Base-by-base conservation (phyloP, 1,140 invertebrate species). In the Aradophagus sp. region DNA sequence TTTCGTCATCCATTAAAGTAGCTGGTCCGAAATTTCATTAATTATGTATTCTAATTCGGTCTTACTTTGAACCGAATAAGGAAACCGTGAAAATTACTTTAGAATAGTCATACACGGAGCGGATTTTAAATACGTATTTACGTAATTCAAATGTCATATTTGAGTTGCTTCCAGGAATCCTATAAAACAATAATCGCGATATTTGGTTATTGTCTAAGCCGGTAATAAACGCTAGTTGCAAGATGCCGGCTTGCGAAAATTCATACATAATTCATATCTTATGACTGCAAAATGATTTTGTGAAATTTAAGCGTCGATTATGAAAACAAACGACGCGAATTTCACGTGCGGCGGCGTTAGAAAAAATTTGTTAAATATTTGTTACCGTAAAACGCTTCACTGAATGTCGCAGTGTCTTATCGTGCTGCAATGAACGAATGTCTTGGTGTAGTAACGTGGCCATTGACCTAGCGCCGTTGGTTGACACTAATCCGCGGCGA, bases 391-490 rank as follows among this genome's bases (percentile, higher is more conserved):
- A 74, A 67, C 67, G 67, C 66, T 70, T 66, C 48, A 52, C 10
- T 70, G 72, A 63, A 17, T 70, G 19, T 63, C 27, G 50, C 67
- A 53, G 59, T 17, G 42, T 65, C 61, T 66, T 45, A 59, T 53
- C 42, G 61, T 66, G 61, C 48, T 58, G 66, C 66, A 74, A 45
- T 63, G 62, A 71, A 69, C 71, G 47, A 70, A 63, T 63, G 56
- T 41, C 41, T 71, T 36, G 63, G 50, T 71, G 58, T 59, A 67
- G 72, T 58, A 63, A 67, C 55, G 65, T 69, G 44, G 59, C 44
- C 50, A 58, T 36, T 61, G 67, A 67, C 45, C 59, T 58, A 67
- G 29, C 67, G 66, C 55, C 35, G 44, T 15, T 38, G 50, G 47
- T 68, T 59, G 63, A 65, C 61, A 66, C 59, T 65, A 75, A 69